A percentile compares a stretch with the other conserved stretches of the same genome.
Evolutionary conservation across 35 echinoderm and acorn worm species (phyloP).

Genomic region (Eucidaris tribuloides): DNA sequence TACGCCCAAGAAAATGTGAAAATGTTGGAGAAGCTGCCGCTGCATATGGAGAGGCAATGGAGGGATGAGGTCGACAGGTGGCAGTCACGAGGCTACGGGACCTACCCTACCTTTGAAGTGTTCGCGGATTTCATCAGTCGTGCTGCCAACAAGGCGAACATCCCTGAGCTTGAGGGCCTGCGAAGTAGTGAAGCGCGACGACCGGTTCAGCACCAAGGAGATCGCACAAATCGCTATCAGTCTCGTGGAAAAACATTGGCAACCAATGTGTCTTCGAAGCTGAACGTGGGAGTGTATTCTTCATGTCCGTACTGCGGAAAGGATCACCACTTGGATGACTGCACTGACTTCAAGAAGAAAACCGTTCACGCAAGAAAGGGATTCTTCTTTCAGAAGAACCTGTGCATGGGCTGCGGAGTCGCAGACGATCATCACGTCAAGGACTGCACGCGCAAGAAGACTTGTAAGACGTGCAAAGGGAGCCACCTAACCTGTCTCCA

Average conservation of each 20-base stretch:
- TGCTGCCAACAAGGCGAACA: constrained; percentile 23
- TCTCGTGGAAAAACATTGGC: background rate
- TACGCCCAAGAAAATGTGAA: constrained; percentile 20
- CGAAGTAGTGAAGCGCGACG: background rate
- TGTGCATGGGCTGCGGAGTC: constrained; percentile 33
- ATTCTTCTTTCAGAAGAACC: constrained; percentile 10
- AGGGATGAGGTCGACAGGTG: background rate
- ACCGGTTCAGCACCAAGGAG: background rate
- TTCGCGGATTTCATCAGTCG: background rate
- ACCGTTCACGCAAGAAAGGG: background rate
- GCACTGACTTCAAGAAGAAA: background rate
- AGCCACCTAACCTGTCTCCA: constrained; percentile 18
- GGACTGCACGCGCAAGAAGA: background rate
- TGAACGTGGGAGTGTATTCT: background rate
- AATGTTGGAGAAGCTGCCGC: constrained; percentile 11
- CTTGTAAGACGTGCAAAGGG: background rate
- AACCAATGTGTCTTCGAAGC: background rate
- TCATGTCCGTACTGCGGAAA: background rate
- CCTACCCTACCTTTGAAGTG: constrained; percentile 19
- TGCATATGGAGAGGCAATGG: constrained; percentile 22
- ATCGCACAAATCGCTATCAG: background rate
- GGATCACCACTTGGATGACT: background rate
- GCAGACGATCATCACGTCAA: background rate
- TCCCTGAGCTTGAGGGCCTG: constrained; percentile 13
- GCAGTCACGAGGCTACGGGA: background rate